Percentiles rank a stretch among this genome's conserved stretches.
phyloP scores from a whole-genome alignment of 2,888 invertebrate species.

The Drosophila hamatofila region DNA sequence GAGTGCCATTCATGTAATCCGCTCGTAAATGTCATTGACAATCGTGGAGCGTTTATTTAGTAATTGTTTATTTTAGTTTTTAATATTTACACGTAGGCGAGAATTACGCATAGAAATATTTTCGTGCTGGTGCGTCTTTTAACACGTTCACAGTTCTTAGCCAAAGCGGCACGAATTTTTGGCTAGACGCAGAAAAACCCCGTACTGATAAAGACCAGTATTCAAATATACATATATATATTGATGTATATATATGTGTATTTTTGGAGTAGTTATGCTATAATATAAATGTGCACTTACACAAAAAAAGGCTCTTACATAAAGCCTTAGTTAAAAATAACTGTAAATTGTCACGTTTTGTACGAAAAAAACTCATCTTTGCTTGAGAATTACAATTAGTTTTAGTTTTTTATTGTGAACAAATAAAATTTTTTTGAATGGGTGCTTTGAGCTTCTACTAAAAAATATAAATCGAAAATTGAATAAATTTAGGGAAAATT shows the following conservation, averaged over 20 bases:
- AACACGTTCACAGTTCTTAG: conserved; percentile 50
- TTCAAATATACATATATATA: neutral
- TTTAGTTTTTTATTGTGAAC: neutral
- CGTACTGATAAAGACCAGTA: conserved; percentile 14
- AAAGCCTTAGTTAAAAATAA: conserved; percentile 14
- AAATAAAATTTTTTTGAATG: conserved; percentile 1
- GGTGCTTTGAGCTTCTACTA: neutral
- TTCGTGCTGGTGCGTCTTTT: conserved; percentile 21
- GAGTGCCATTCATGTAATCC: conserved; percentile 32
- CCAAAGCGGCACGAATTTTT: conserved; percentile 41
- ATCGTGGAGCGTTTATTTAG: neutral
- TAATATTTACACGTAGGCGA: conserved; percentile 60
- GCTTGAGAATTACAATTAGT: neutral
- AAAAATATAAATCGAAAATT: neutral
- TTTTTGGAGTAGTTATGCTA: neutral
- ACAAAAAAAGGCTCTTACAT: conserved; percentile 31
- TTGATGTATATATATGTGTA: neutral
- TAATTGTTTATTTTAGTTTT: conserved; percentile 20
- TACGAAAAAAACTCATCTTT: neutral
- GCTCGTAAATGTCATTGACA: conserved; percentile 12
- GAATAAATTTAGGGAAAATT: neutral
- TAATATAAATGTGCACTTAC: neutral
- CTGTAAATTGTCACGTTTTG: conserved; percentile 23
- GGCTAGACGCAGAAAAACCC: conserved; percentile 26
- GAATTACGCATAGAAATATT: conserved; percentile 53